Conservation (phyloP, 2,113 vertebrate genomes). For the Gavialis gangeticus region DNA sequence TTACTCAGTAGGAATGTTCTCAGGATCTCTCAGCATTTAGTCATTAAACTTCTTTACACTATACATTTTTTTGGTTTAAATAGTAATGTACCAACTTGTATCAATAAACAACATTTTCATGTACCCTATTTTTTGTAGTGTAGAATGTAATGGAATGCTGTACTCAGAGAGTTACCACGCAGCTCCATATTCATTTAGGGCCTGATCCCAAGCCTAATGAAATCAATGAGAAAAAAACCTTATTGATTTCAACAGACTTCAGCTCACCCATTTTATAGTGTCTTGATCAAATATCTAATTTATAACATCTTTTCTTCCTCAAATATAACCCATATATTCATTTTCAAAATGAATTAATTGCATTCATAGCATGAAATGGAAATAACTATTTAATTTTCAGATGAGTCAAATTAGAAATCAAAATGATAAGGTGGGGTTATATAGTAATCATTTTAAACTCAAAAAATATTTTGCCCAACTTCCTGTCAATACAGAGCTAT, state of each 20-base stretch:
- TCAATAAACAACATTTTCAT: neutral
- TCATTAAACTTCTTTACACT: no score
- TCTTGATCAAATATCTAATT: no score
- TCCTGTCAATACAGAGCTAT: neutral
- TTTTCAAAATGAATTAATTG: neutral
- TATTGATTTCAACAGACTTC: rapidly evolving
- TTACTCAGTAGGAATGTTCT: neutral
- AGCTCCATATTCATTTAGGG: neutral
- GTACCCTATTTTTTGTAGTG: no score
- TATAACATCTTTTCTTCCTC: neutral
- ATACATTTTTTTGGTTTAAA: no score
- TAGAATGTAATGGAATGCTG: neutral
- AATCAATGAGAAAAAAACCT: neutral
- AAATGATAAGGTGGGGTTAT: neutral
- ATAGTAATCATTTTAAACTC: neutral
- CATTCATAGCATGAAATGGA: neutral
- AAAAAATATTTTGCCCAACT: neutral
- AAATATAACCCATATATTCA: neutral
- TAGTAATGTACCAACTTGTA: no score
- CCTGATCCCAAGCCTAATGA: neutral
- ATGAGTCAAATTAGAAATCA: neutral
- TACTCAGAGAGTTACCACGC: neutral
- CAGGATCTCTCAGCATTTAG: no score
- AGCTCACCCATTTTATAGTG: neutral
- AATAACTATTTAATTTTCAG: neutral